Conservation (phyloP, 2,113 vertebrate species). For the Chrysochloris asiatica region DNA sequence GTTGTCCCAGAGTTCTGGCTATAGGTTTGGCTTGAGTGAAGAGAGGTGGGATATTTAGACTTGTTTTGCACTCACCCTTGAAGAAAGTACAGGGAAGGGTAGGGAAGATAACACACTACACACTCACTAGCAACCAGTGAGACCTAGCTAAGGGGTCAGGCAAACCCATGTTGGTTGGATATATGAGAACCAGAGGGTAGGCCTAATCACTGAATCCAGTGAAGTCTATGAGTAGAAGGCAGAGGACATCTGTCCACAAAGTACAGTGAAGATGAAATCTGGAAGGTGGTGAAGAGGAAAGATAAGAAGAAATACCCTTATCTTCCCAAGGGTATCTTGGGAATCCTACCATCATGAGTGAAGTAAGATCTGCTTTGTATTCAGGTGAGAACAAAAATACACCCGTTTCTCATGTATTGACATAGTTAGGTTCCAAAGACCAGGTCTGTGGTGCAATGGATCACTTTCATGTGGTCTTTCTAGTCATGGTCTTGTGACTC, state of each 20-base stretch:
- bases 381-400: slow-evolving; percentile 4
- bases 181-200: neutral
- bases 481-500: no score
- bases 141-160: neutral
- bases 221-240: neutral
- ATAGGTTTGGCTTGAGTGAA: neutral
- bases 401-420: neutral
- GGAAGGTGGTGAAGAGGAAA: neutral
- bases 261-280: neutral
- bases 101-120: neutral
- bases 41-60: neutral
- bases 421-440: neutral
- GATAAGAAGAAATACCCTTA: neutral
- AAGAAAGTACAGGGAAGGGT: neutral
- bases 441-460: neutral
- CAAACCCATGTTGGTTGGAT: neutral
- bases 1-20: neutral
- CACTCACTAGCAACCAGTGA: neutral
- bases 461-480: neutral
- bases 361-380: neutral
- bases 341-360: neutral
- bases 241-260: neutral
- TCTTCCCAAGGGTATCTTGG: neutral
- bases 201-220: neutral
- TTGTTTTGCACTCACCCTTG: neutral